These are phyloP conservation scores for Keiferia lycopersicella DNA, from an alignment of 2,888 invertebrate species.

Conservation along the genomic window DNA sequence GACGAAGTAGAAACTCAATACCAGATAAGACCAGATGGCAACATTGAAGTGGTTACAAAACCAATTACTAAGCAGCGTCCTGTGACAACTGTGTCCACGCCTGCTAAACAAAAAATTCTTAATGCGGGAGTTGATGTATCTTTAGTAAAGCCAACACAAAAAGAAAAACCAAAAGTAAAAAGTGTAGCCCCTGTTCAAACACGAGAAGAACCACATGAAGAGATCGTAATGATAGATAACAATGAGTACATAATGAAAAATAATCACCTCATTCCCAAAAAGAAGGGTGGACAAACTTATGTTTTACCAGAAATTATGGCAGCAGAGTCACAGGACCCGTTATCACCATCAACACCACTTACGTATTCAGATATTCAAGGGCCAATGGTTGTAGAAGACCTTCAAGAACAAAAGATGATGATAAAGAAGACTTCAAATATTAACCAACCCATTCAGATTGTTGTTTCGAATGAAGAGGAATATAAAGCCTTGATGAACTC, in stretches of 20 bases:
- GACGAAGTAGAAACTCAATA: slow-evolving; percentile 59
- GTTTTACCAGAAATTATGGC: slow-evolving; percentile 52
- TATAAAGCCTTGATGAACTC: slow-evolving; percentile 72
- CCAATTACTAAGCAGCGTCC: slow-evolving; percentile 34
- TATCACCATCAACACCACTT: slow-evolving; percentile 51
- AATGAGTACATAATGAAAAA: slow-evolving; percentile 79
- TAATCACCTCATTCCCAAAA: slow-evolving; percentile 60
- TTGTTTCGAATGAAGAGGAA: slow-evolving; percentile 76
- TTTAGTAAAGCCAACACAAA: slow-evolving; percentile 41
- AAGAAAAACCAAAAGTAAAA: slow-evolving; percentile 38
- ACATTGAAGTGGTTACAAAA: slow-evolving; percentile 75
- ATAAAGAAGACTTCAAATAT: slow-evolving; percentile 56
- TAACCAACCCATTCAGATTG: slow-evolving; percentile 72
- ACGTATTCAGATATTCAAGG: slow-evolving; percentile 52
- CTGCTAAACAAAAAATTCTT: slow-evolving; percentile 65
- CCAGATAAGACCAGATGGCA: slow-evolving; percentile 63
- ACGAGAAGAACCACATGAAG: slow-evolving; percentile 42
- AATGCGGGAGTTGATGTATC: slow-evolving; percentile 57
- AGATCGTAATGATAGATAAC: slow-evolving; percentile 80
- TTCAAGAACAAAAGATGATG: slow-evolving; percentile 52
- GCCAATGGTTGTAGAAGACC: slow-evolving; percentile 43
- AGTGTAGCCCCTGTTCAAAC: slow-evolving; percentile 37
- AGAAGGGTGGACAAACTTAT: slow-evolving; percentile 47
- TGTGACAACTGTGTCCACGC: slow-evolving; percentile 34
- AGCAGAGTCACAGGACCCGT: slow-evolving; percentile 39